These are phyloP conservation scores for Anhinga anhinga DNA, from an alignment of 2,113 vertebrate species.

Conservation along the genomic window DNA sequence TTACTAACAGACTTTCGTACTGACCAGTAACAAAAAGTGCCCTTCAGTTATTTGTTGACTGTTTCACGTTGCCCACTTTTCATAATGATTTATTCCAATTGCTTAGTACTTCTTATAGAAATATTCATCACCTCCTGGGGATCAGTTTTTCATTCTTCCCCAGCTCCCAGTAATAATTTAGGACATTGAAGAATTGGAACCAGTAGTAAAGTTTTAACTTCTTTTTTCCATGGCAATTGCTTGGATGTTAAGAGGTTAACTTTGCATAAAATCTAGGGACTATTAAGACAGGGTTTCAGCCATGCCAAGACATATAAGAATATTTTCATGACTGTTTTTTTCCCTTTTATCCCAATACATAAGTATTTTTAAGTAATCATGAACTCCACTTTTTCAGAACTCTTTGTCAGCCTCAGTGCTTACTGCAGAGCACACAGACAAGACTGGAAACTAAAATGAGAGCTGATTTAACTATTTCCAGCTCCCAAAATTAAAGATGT, in stretches of 20 bases:
- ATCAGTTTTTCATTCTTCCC: slow-evolving; percentile 12
- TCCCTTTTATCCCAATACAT: background rate
- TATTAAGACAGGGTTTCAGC: background rate
- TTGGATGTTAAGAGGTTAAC: background rate
- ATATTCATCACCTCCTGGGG: slow-evolving; percentile 13
- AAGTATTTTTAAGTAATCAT: background rate
- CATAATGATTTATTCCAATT: slow-evolving; percentile 38
- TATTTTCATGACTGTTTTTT: background rate
- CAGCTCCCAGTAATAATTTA: background rate
- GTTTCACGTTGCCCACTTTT: slow-evolving; percentile 8
- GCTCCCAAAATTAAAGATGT: background rate
- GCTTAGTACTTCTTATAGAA: slow-evolving; percentile 20
- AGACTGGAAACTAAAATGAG: background rate
- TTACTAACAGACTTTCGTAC: slow-evolving; percentile 36
- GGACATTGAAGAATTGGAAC: background rate
- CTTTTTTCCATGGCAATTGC: background rate
- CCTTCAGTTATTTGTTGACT: background rate
- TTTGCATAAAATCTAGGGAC: background rate
- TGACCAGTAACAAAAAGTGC: slow-evolving; percentile 41
- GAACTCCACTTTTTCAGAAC: background rate
- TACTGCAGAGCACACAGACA: background rate
- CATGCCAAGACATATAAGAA: background rate
- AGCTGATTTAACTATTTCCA: background rate
- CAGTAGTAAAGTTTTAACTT: background rate
- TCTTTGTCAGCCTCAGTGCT: background rate